Base-by-base conservation (phyloP, 2,113 vertebrate genomes). In the Grantiella picta region DNA sequence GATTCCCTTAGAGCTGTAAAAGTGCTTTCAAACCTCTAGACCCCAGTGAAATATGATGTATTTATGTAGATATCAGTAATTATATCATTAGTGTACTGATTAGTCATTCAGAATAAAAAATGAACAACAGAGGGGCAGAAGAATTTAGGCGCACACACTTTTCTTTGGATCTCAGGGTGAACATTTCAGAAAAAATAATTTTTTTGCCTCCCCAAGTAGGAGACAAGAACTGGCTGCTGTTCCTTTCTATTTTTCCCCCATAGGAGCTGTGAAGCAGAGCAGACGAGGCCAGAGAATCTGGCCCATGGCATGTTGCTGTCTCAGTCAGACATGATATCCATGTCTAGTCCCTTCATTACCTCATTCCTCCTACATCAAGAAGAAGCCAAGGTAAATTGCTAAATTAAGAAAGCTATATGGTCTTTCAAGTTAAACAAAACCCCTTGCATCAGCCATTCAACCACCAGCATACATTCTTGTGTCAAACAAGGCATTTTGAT, bases 331-430 rank as follows among this genome's bases (percentile, higher is more conserved):
- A 77, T 71, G 60, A 80, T 71, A 88, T 44, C 76, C 40, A 17
- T 35, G 79, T 94, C 94, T 94, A 84, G 92, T 78, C 36, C 53
- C 82, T 94, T 94, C 82, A 86, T 94, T 96, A 95, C 82, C 56
- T 96, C 86, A 96, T 93, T 89, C 92, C 85, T 96, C 93, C 94
- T 94, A 96, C 95, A 75, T 52, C n/a, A 81, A 77, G 93, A 86
- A 70, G 49, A 88, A 86, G 90, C 68, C 95, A 96, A 78, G 45
- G 69, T 95, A 96, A 94, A 97, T 93, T 78, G 54, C 53, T 82
- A 68, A 92, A 93, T 71, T 90, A 94, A 94, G 88, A 94, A 94
- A 96, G 66, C 87, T 90, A 95, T 89, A 93, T 69, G 64, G 76
- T 86, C 79, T 89, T 96, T 94, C 82, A 75, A 93, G 82, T 94